A percentile compares a stretch with the other conserved stretches of the same genome.
Evolutionary conservation across 2,797 vertebrate species (phyloP).

Genomic region (Enteromius argenteus): DNA sequence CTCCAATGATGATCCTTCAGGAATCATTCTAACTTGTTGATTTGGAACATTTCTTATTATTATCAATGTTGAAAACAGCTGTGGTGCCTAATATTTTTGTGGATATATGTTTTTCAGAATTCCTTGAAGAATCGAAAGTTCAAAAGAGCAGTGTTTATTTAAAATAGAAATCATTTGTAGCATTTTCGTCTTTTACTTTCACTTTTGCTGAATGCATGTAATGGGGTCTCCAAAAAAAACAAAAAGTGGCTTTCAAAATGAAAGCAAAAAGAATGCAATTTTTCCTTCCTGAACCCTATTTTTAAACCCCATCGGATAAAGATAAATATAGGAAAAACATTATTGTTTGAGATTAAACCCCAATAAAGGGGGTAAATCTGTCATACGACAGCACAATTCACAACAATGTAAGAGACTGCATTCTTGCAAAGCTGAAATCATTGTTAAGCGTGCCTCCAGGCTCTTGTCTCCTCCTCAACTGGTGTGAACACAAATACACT

Average conservation of each 20-base stretch:
- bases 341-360: conserved; percentile 42
- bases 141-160: not conserved
- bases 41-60: not conserved
- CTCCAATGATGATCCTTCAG: not conserved
- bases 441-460: conserved; percentile 35
- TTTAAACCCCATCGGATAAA: not conserved
- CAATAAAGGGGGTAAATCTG: conserved; percentile 16
- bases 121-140: not conserved
- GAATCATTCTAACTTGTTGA: not conserved
- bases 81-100: not conserved
- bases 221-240: too few relatives aligned
- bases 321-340: conserved; percentile 34
- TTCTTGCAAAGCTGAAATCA: conserved; percentile 44
- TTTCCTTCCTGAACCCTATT: not conserved
- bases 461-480: conserved; percentile 39
- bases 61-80: not conserved
- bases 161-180: not conserved
- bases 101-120: not conserved
- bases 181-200: not conserved
- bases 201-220: not conserved
- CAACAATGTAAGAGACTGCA: conserved; percentile 11
- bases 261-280: not conserved
- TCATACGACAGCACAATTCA: conserved; percentile 11
- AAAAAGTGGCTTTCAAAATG: not conserved
- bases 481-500: conserved; percentile 62